Base-by-base conservation (phyloP, 53 echinoderm and acorn worm genomes). In the Echinarachnius parma region DNA sequence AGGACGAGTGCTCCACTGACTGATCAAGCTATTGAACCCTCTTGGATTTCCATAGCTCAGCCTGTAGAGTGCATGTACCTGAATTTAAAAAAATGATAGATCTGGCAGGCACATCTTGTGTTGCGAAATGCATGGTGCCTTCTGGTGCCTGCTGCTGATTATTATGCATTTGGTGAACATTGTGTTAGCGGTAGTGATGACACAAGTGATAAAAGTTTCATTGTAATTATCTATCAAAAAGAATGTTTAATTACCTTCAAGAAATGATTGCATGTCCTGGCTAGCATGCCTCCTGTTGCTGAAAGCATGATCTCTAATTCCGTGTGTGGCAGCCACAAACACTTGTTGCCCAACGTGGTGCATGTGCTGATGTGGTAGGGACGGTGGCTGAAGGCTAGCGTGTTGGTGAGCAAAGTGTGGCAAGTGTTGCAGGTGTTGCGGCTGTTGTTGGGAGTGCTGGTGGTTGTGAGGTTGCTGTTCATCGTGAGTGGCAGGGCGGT, bases 311-410 rank as follows among this genome's bases (percentile, higher is more conserved):
- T 69, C 69, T 14, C 69, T 53, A 24, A 50, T 50, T 2, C 36
- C 14, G 26, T 66, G 46, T 27, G 46, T 24, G 28, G 25, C 57
- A 18, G 53, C 69, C 32, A 69, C 69, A 31, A 69, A 53, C 34
- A 53, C 69, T 20, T 50, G 53, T 20, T 50, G 69, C 1, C 21
- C 30, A 0, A 52, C 69, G 33, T 69, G 69, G 30, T 48, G 66
- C 52, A 69, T 33, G 34, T 50, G 69, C 16, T 69, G 69, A 23
- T 69, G 69, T 11, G 69, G 69, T 28, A 57, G 50, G 50, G 50
- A 26, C 10, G 33, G 69, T 3, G 69, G 53, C 33, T 32, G 69
- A 8, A 52, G 69, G 28, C 7, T 5, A 28, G 33, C 25, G 23
- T 69, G 69, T 14, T 50, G 69, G 28, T 31, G 31, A 22, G 21